Evolutionary conservation across 1,140 invertebrate genomes (phyloP).

Genomic region (Drosophila orosa): DNA sequence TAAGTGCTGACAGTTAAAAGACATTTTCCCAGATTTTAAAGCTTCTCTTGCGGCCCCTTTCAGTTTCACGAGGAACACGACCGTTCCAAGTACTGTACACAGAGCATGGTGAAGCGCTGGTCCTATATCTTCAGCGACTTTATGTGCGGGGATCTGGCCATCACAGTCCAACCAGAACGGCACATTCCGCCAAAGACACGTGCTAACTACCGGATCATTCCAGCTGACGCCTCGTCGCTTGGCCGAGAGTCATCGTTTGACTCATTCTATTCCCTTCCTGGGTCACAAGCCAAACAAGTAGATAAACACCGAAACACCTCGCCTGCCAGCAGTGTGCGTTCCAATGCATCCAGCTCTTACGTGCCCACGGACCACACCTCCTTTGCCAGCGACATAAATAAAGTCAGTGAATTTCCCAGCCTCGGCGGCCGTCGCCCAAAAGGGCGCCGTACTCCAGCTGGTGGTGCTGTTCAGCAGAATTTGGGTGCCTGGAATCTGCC

Average conservation of each 20-base stretch:
- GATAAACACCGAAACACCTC: not conserved
- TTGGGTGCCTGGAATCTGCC: constrained; percentile 15
- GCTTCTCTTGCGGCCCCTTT: not conserved
- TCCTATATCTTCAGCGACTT: constrained; percentile 66
- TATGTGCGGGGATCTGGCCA: constrained; percentile 70
- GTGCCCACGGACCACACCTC: constrained; percentile 18
- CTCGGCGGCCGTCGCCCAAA: constrained; percentile 16
- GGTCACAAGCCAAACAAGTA: constrained; percentile 4
- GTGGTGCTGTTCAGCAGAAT: not conserved
- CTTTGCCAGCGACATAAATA: constrained; percentile 8
- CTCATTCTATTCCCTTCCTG: constrained; percentile 16
- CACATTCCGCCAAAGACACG: constrained; percentile 48
- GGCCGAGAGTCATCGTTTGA: not conserved
- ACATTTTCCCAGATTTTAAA: not conserved
- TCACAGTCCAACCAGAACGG: constrained; percentile 52
- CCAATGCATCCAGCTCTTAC: constrained; percentile 6
- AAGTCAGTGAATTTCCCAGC: constrained; percentile 23
- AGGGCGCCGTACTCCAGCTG: not conserved
- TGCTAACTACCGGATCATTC: constrained; percentile 22
- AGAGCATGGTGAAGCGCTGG: constrained; percentile 71
- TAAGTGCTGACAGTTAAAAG: constrained; percentile 22
- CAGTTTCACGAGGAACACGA: constrained; percentile 60
- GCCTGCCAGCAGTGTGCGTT: not conserved
- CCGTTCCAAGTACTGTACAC: constrained; percentile 65
- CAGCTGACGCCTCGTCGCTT: not conserved